Evolutionary conservation across 2,797 vertebrate species (phyloP).

Genomic region (Capromys pilorides): DNA sequence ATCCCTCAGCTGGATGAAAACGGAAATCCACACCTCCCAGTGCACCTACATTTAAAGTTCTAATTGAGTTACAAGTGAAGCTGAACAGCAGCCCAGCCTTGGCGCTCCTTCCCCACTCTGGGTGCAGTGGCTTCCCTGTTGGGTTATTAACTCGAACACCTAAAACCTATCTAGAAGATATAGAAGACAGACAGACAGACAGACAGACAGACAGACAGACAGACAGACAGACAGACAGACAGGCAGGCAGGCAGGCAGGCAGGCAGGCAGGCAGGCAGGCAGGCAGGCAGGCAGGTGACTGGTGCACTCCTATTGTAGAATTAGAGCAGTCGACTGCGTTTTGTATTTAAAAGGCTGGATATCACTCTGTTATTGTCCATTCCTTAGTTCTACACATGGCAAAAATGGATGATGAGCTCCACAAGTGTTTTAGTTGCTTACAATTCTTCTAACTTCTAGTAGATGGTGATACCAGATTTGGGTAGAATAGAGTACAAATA

Average conservation of each 20-base stretch:
- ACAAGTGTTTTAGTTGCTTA: conserved; percentile 1
- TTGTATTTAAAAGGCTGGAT: neutral
- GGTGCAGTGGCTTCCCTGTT: neutral
- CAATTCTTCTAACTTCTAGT: neutral
- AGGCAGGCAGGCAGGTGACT: neutral
- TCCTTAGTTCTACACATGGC: neutral
- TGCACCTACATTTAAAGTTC: neutral
- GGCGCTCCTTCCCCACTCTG: neutral
- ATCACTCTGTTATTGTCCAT: neutral
- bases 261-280: neutral
- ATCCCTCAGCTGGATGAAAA: neutral
- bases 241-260: neutral
- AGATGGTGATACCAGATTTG: neutral
- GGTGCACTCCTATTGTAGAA: neutral
- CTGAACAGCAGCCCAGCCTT: neutral
- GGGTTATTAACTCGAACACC: neutral
- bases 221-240: neutral
- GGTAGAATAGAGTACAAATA: neutral
- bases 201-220: neutral
- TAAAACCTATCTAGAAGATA: neutral
- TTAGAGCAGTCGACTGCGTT: neutral
- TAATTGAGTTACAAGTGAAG: neutral
- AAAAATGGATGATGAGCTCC: neutral
- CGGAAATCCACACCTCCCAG: neutral
- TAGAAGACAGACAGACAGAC: neutral